Evolutionary conservation across 2,113 vertebrate species (phyloP).

Genomic region (Scytalopus superciliaris): DNA sequence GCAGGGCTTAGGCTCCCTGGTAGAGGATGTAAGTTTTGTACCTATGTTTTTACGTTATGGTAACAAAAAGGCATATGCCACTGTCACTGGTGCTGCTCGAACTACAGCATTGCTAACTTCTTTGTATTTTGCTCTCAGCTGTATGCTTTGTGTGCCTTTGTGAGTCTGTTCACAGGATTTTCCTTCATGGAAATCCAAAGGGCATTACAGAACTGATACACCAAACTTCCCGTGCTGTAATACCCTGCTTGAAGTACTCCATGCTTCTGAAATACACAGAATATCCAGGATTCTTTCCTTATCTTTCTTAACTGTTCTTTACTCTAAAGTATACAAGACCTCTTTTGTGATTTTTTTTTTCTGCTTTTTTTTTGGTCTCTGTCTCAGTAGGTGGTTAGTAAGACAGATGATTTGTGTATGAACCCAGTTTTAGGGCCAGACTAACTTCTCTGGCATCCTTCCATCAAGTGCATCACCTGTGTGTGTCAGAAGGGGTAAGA

Average conservation of each 20-base stretch:
- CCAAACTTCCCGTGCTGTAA: background rate
- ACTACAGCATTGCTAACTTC: background rate
- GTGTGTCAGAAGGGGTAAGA: background rate
- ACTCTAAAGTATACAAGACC: background rate
- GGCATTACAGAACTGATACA: background rate
- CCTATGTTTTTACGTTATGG: background rate
- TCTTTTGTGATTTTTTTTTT: background rate
- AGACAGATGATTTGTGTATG: background rate
- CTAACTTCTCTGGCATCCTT: background rate
- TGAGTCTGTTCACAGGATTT: background rate
- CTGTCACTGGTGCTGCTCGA: background rate
- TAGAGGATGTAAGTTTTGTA: background rate
- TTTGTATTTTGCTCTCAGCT: background rate
- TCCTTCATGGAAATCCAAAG: background rate
- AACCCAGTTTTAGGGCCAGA: background rate
- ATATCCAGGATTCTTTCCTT: background rate
- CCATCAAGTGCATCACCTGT: background rate
- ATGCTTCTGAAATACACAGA: background rate
- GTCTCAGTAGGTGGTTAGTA: background rate
- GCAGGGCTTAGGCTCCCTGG: background rate
- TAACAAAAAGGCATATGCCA: background rate
- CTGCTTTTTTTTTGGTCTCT: background rate
- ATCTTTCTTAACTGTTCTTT: background rate
- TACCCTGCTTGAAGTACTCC: background rate
- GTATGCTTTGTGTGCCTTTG: background rate